Conservation (phyloP, 1,140 invertebrate genomes). For the Scaptomyza graminum region DNA sequence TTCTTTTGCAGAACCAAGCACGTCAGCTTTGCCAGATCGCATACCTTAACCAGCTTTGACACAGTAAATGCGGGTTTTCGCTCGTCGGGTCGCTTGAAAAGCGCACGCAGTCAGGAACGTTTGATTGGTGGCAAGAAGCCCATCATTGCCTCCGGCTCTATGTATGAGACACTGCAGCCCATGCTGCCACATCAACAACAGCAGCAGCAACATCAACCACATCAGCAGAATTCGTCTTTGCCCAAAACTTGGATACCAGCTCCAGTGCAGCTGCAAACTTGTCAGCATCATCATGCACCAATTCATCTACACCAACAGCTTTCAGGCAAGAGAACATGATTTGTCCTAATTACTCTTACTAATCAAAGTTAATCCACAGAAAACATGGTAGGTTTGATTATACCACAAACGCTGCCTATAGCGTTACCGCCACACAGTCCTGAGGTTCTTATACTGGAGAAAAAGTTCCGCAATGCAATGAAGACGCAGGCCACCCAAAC, state of each 20-base stretch:
- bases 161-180: slow-evolving; percentile 75
- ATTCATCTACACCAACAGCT: slow-evolving; percentile 73
- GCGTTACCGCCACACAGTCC: slow-evolving; percentile 66
- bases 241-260: slow-evolving; percentile 65
- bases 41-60: slow-evolving; percentile 92
- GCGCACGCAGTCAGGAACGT: slow-evolving; percentile 88
- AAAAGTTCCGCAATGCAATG: slow-evolving; percentile 93
- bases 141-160: slow-evolving; percentile 71
- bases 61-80: slow-evolving; percentile 85
- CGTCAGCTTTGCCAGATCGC: slow-evolving; percentile 94
- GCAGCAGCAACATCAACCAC: slow-evolving; percentile 31
- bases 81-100: slow-evolving; percentile 84
- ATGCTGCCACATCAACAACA: slow-evolving; percentile 49
- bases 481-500: slow-evolving; percentile 97
- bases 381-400: slow-evolving; percentile 67
- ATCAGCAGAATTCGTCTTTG: slow-evolving; percentile 58
- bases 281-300: slow-evolving; percentile 74
- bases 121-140: slow-evolving; percentile 87
- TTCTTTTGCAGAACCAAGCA: slow-evolving; percentile 89
- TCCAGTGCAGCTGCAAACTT: slow-evolving; percentile 57
- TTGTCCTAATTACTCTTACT: too few species aligned
- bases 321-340: slow-evolving; percentile 38
- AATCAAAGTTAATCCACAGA: slow-evolving; percentile 26
- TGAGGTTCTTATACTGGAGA: slow-evolving; percentile 86
- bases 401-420: slow-evolving; percentile 62